Conservation (phyloP, 2,888 invertebrate genomes). For the Oligia latruncula region DNA sequence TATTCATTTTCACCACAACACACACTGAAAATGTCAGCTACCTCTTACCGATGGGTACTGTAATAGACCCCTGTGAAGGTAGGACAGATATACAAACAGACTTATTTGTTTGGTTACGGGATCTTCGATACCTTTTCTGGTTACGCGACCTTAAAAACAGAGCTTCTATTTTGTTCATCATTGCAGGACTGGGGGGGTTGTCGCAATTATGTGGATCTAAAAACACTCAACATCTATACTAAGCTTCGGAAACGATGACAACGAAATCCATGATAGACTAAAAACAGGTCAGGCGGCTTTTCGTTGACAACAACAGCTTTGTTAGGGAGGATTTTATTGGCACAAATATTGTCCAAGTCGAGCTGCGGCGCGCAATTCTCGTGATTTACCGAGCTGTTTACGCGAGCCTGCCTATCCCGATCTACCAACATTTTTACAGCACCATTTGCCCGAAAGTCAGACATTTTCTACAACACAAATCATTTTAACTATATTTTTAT, state of each 20-base stretch:
- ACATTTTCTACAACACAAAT: slow-evolving; percentile 84
- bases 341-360: slow-evolving; percentile 89
- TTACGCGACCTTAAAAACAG: neutral
- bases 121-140: neutral
- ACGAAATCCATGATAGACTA: slow-evolving; percentile 80
- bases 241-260: slow-evolving; percentile 74
- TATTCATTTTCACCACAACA: slow-evolving; percentile 49
- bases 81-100: slow-evolving; percentile 19
- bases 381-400: slow-evolving; percentile 89
- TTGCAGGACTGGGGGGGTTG: neutral
- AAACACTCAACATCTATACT: slow-evolving; percentile 63
- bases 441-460: slow-evolving; percentile 81
- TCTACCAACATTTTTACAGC: slow-evolving; percentile 84
- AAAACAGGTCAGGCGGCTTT: slow-evolving; percentile 86
- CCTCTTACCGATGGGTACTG: slow-evolving; percentile 13
- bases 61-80: slow-evolving; percentile 6
- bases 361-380: slow-evolving; percentile 83
- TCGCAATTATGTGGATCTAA: slow-evolving; percentile 47
- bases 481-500: slow-evolving; percentile 82
- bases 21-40: slow-evolving; percentile 32
- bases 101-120: slow-evolving; percentile 1
- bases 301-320: slow-evolving; percentile 88
- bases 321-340: slow-evolving; percentile 88
- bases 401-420: slow-evolving; percentile 82
- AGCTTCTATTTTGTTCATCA: slow-evolving; percentile 6